These are phyloP conservation scores for Brenthis daphne DNA, from an alignment of 2,888 invertebrate species.

Conservation along the genomic window DNA sequence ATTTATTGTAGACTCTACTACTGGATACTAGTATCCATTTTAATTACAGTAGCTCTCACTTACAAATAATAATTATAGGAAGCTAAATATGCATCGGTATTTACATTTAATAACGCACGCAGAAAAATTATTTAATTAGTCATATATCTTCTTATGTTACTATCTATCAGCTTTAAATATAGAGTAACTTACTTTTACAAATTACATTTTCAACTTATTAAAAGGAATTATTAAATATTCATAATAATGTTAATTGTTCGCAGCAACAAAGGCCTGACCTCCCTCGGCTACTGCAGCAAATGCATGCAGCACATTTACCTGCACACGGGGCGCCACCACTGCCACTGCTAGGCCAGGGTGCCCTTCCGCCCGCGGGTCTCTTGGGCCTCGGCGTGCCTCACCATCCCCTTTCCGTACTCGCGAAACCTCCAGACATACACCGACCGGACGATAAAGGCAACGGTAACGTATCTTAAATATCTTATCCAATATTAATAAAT, in stretches of 20 bases:
- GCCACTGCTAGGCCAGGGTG: constrained; percentile 76
- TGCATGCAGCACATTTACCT: constrained; percentile 94
- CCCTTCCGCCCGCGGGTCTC: constrained; percentile 81
- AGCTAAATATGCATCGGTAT: too few relatives aligned
- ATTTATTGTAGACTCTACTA: too few relatives aligned
- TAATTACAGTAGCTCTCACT: too few relatives aligned
- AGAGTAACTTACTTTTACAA: neutral
- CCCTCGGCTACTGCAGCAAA: constrained; percentile 92
- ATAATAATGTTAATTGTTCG: constrained; percentile 37
- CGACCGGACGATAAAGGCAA: constrained; percentile 89
- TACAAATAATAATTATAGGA: too few relatives aligned
- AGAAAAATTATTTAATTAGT: too few relatives aligned
- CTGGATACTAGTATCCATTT: too few relatives aligned
- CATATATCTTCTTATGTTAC: too few relatives aligned
- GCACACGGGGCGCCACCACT: constrained; percentile 89
- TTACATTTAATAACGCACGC: too few relatives aligned
- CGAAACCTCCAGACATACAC: constrained; percentile 89
- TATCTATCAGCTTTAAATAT: too few relatives aligned
- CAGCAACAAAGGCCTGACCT: constrained; percentile 94
- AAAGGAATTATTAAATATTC: neutral
- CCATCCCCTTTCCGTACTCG: constrained; percentile 89
- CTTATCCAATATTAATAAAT: neutral
- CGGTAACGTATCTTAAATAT: constrained; percentile 76
- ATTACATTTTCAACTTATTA: neutral
- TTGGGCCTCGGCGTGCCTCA: constrained; percentile 87